Conservation (phyloP, 2,888 invertebrate genomes). For the Baccha elongata region DNA sequence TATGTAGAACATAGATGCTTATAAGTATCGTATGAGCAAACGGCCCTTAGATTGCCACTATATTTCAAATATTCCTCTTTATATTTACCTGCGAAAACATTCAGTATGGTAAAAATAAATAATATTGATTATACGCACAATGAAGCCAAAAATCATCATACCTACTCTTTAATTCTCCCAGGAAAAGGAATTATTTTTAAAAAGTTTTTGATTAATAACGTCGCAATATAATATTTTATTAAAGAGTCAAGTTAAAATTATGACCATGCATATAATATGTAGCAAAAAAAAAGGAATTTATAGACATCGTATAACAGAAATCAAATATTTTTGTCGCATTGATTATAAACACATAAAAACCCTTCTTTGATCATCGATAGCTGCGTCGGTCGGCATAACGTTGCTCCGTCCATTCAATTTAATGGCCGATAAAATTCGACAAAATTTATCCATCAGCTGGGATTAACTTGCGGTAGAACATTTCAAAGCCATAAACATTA, state of each 20-base stretch:
- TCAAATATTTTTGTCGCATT: slow-evolving; percentile 47
- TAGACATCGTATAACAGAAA: neutral
- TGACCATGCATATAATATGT: too few species aligned
- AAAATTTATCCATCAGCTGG: slow-evolving; percentile 42
- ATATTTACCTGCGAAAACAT: neutral
- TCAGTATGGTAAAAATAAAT: neutral
- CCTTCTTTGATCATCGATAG: neutral
- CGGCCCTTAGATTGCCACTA: neutral
- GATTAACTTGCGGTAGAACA: slow-evolving; percentile 49
- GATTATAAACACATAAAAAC: slow-evolving; percentile 34
- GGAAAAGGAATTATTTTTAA: neutral
- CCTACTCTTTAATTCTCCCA: too few species aligned
- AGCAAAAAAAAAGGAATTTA: neutral
- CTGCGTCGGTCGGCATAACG: neutral
- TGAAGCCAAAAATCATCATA: neutral
- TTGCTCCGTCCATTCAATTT: neutral
- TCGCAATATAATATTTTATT: slow-evolving; percentile 51
- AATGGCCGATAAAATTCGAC: slow-evolving; percentile 35
- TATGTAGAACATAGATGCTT: too few species aligned
- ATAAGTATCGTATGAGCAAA: too few species aligned
- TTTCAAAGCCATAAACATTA: slow-evolving; percentile 56
- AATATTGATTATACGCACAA: neutral
- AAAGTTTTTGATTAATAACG: slow-evolving; percentile 40
- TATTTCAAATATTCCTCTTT: neutral
- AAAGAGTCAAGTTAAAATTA: neutral